Evolutionary conservation across 2,888 invertebrate species (phyloP).

Genomic region (Tenthredo mesomela): DNA sequence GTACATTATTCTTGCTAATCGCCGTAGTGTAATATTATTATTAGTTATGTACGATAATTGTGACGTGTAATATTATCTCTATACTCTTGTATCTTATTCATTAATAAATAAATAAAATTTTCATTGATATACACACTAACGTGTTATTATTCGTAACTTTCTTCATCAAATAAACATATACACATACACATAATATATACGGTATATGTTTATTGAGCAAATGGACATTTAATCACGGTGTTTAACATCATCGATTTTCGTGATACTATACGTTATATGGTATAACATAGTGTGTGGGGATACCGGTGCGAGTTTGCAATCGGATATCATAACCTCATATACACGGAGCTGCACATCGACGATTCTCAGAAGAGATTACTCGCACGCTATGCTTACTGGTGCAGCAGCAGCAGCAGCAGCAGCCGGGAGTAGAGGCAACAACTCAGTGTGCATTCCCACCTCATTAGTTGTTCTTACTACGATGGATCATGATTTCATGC

Average conservation of each 20-base stretch:
- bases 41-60: not conserved
- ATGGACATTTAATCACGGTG: not conserved
- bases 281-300: not conserved
- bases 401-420: no score
- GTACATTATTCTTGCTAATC: not conserved
- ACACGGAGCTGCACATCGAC: slow-evolving; percentile 14
- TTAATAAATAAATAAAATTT: not conserved
- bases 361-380: slow-evolving; percentile 45
- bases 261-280: not conserved
- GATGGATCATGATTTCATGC: not conserved
- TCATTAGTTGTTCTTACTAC: not conserved
- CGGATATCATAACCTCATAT: slow-evolving; percentile 45
- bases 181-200: not conserved
- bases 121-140: not conserved
- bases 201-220: not conserved
- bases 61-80: not conserved
- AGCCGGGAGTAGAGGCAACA: not conserved
- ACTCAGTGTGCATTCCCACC: slow-evolving; percentile 21
- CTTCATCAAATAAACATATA: not conserved
- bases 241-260: slow-evolving; percentile 14
- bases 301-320: slow-evolving; percentile 20
- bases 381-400: not conserved
- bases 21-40: not conserved
- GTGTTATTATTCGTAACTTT: not conserved
- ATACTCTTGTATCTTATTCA: not conserved